phyloP scores from a whole-genome alignment of 2,113 vertebrate genomes.

The Paramisgurnus dabryanus region DNA sequence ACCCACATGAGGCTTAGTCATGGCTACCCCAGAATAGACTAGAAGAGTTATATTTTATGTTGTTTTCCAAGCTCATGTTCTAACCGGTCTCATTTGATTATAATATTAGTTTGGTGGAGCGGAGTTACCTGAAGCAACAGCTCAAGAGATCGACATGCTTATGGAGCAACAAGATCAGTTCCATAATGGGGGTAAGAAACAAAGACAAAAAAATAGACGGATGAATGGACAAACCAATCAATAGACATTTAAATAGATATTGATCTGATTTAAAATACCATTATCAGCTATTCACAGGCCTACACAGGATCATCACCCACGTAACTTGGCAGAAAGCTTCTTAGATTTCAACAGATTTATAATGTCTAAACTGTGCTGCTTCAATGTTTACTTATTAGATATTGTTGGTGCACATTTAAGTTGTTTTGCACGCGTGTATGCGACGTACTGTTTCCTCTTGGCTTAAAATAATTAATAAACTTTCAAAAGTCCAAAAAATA shows the following conservation, averaged over 20 bases:
- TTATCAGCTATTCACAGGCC: not conserved
- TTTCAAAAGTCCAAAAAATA: too few relatives aligned
- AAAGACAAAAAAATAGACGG: not conserved
- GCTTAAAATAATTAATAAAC: too few relatives aligned
- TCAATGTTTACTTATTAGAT: not conserved
- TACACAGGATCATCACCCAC: not conserved
- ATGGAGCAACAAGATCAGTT: slow-evolving; percentile 75
- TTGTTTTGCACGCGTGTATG: too few relatives aligned
- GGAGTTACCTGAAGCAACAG: slow-evolving; percentile 78
- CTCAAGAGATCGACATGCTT: slow-evolving; percentile 76
- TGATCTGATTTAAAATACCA: slow-evolving; percentile 18
- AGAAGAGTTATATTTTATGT: not conserved
- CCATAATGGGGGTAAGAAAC: slow-evolving; percentile 51
- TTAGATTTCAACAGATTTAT: not conserved
- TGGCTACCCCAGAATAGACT: not conserved
- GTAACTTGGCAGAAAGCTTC: too few relatives aligned
- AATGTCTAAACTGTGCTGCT: not conserved
- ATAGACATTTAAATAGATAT: not conserved
- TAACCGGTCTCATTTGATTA: not conserved
- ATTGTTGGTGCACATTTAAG: too few relatives aligned
- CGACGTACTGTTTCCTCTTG: too few relatives aligned
- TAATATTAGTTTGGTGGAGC: slow-evolving; percentile 67
- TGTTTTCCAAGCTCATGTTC: not conserved
- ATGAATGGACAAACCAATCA: not conserved
- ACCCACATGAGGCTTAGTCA: slow-evolving; percentile 35